phyloP scores from a whole-genome alignment of 2,113 vertebrate species.

The Panthera tigris region DNA sequence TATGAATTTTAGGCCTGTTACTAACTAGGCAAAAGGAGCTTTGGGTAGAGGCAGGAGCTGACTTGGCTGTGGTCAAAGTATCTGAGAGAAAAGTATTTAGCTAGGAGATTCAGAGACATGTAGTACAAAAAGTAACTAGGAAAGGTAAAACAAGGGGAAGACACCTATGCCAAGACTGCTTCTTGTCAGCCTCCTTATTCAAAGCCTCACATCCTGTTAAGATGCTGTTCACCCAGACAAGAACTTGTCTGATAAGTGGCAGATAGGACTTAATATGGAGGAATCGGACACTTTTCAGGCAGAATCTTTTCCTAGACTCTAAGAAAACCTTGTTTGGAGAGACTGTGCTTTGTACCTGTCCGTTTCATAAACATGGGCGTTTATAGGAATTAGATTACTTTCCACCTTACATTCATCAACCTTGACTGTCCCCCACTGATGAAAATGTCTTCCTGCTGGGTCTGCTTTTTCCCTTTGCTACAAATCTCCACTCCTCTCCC shows the following conservation, averaged over 20 bases:
- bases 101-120: neutral
- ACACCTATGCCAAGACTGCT: neutral
- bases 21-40: neutral
- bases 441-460: neutral
- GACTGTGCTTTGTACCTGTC: neutral
- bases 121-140: neutral
- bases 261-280: neutral
- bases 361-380: neutral
- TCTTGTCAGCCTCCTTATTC: neutral
- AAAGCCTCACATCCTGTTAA: neutral
- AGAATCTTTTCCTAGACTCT: neutral
- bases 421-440: neutral
- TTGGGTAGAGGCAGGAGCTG: neutral
- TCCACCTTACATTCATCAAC: neutral
- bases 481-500: neutral
- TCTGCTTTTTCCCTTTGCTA: neutral
- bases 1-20: neutral
- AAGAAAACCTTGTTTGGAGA: neutral
- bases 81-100: neutral
- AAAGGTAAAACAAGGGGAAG: neutral
- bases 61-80: neutral
- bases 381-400: neutral
- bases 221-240: neutral
- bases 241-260: neutral
- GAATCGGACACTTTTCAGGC: neutral